These are phyloP conservation scores for Mya arenaria DNA, from an alignment of 1,140 invertebrate species.

Conservation along the genomic window DNA sequence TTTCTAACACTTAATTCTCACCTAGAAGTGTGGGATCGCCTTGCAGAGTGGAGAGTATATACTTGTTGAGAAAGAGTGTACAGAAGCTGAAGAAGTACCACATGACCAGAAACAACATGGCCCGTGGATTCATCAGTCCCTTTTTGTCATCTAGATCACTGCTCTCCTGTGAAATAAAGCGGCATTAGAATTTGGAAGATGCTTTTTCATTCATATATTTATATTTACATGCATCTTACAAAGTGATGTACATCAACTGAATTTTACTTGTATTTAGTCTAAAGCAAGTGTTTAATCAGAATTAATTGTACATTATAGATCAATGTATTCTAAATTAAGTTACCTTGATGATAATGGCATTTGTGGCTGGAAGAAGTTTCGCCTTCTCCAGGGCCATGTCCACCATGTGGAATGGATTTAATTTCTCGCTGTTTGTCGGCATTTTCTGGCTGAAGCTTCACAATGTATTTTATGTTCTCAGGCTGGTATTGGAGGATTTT, in stretches of 20 bases:
- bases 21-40: slow-evolving; percentile 91
- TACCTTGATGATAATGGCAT: slow-evolving; percentile 56
- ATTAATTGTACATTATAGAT: no score
- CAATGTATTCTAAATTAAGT: no score
- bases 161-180: no score
- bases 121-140: slow-evolving; percentile 83
- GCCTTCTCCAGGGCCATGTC: slow-evolving; percentile 59
- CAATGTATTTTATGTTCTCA: no score
- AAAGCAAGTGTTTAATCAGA: no score
- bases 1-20: slow-evolving; percentile 82
- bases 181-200: no score
- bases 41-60: slow-evolving; percentile 89
- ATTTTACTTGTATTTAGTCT: no score
- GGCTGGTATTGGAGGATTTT: no score
- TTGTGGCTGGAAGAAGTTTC: slow-evolving; percentile 50
- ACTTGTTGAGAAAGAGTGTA: slow-evolving; percentile 92
- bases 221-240: no score
- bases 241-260: no score
- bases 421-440: not conserved
- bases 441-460: no score
- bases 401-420: not conserved
- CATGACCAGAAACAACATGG: slow-evolving; percentile 86
- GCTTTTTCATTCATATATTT: no score
- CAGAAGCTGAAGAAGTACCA: slow-evolving; percentile 89
- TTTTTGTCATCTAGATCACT: slow-evolving; percentile 57